A percentile compares a stretch with the other conserved stretches of the same genome.
Evolutionary conservation across 2,888 invertebrate species (phyloP).

Genomic region (Pyrocoelia pectoralis): DNA sequence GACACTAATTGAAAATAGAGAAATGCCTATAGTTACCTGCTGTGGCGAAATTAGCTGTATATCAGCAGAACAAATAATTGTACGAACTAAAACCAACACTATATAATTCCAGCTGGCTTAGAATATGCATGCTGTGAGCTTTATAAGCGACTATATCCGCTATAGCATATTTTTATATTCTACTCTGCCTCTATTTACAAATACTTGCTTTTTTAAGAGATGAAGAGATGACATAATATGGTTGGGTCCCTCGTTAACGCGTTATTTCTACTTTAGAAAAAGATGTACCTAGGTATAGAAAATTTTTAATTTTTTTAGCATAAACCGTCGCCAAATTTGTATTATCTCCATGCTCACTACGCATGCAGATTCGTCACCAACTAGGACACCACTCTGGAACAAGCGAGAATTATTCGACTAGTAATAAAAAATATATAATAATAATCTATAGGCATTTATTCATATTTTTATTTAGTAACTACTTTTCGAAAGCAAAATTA

Average conservation of each 20-base stretch:
- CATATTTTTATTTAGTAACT: conserved; percentile 18
- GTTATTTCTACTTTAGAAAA: neutral
- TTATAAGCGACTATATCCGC: neutral
- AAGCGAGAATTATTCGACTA: too few species aligned
- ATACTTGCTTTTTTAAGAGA: neutral
- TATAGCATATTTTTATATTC: neutral
- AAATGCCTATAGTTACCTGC: neutral
- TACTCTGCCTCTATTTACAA: neutral
- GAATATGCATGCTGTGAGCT: conserved; percentile 1
- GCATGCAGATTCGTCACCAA: neutral
- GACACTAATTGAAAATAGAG: conserved; percentile 15
- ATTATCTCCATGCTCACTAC: neutral
- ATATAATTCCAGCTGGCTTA: neutral
- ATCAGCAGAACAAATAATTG: too few species aligned
- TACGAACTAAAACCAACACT: neutral
- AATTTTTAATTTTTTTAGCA: neutral
- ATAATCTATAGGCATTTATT: conserved; percentile 10
- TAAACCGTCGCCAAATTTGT: neutral
- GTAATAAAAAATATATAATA: neutral
- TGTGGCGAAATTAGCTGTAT: neutral
- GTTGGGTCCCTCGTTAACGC: neutral
- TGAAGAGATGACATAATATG: neutral
- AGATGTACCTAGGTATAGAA: neutral
- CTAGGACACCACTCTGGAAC: neutral
- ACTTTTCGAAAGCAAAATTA: conserved; percentile 34